These are phyloP conservation scores for Zapornia atra DNA, from an alignment of 2,113 vertebrate genomes.

Conservation along the genomic window DNA sequence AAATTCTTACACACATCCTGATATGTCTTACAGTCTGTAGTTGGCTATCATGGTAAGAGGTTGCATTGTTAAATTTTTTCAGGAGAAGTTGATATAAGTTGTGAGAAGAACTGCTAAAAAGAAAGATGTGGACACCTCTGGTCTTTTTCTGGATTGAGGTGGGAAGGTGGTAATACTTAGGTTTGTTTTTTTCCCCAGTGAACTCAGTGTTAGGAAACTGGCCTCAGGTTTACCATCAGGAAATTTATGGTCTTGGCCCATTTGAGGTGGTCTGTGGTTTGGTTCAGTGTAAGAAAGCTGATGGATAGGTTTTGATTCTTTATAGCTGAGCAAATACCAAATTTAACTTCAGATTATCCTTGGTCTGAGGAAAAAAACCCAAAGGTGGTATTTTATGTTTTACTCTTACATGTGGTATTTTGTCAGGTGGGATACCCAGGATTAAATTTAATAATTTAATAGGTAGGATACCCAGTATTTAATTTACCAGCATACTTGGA, in stretches of 20 bases:
- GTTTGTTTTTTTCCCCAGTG: neutral
- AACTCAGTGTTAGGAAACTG: neutral
- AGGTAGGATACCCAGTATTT: neutral
- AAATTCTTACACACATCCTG: neutral
- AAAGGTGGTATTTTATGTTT: neutral
- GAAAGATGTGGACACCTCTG: neutral
- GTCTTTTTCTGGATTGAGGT: neutral
- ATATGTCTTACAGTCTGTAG: fast-evolving
- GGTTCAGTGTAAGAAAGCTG: neutral
- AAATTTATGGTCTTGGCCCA: neutral
- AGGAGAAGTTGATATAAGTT: neutral
- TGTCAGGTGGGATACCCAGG: neutral
- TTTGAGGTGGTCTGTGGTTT: slow-evolving; percentile 24
- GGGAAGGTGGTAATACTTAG: neutral
- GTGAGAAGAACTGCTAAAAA: neutral
- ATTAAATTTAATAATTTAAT: neutral
- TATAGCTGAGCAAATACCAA: neutral
- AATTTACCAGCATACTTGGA: neutral
- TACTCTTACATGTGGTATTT: neutral
- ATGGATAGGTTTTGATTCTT: neutral
- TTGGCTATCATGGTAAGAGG: neutral
- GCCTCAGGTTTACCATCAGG: neutral
- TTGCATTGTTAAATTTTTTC: neutral
- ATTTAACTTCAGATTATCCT: neutral
- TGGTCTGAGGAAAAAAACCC: neutral